Evolutionary conservation across 2,888 invertebrate genomes (phyloP), one percentile per base, ranked within the genome.

Genomic region (Amiota mariae): DNA sequence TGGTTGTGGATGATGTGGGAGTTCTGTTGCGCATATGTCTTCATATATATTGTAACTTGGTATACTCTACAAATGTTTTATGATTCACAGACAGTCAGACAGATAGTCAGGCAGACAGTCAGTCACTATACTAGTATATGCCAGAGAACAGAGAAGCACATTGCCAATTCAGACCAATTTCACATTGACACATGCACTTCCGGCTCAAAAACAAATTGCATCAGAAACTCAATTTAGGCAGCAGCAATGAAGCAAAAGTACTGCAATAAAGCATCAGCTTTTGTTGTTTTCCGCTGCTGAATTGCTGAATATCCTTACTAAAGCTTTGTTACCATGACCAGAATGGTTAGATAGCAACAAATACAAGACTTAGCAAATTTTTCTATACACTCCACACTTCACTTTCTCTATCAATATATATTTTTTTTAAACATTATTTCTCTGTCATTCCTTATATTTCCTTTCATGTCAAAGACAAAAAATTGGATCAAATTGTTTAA

Each of bases 161-260:
- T 54, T 68, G 67, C 24, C 67, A 68, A 68, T 68, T 68, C 54
- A 54, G 24, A 51, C 47, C 67, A 68, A 68, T 68, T 68, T 68
- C 67, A 20, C 67, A 68, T 51, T 72, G 68, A 68, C 67, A 72
- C 68, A 68, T 72, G 59, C 59, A 85, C 86, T 82, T 84, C 83
- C 83, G 83, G 85, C 79, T 83, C 78, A 73, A 74, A 78, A 79
- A 72, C 78, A 83, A 83, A 83, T 83, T 85, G 85, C 83, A 85
- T 83, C 83, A 83, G 74, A 72, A 78, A 78, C 78, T 75, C 78
- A 77, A 78, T 78, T 78, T 78, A 54, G 67, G 51, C 67, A 54
- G 51, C 67, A 54, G 67, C 67, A 54, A 71, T 61, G 51, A 49
- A 49, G 49, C 48, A 61, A 18, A 59, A 59, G 59, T 59, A 20